Evolutionary conservation across 2,888 invertebrate species (phyloP).

Genomic region (Yponomeuta malinellus): DNA sequence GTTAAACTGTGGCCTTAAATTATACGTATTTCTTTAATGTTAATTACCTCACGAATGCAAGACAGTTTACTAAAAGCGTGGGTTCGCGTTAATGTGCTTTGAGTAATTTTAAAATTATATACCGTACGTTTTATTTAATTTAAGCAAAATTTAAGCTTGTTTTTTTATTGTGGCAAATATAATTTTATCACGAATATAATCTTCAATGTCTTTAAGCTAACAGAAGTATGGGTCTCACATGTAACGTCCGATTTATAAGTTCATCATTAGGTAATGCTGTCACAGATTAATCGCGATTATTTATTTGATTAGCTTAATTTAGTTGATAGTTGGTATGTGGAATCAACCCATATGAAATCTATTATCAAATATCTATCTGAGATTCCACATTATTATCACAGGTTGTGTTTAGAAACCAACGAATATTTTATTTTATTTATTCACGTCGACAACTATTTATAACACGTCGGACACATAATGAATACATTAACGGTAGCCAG

Average conservation of each 20-base stretch:
- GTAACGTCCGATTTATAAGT: too few species aligned
- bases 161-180: not conserved
- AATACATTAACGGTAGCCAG: slow-evolving; percentile 72
- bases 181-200: too few species aligned
- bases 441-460: slow-evolving; percentile 58
- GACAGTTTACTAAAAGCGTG: slow-evolving; percentile 34
- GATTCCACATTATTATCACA: slow-evolving; percentile 27
- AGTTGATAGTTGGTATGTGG: too few species aligned
- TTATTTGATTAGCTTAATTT: too few species aligned
- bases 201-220: too few species aligned
- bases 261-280: too few species aligned
- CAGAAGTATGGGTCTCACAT: too few species aligned
- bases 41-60: slow-evolving; percentile 32
- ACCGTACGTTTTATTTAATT: not conserved
- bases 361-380: slow-evolving; percentile 23
- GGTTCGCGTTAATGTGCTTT: slow-evolving; percentile 28
- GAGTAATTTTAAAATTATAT: slow-evolving; percentile 11
- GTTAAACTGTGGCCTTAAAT: slow-evolving; percentile 40
- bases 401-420: slow-evolving; percentile 19
- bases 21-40: slow-evolving; percentile 27
- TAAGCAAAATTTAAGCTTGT: not conserved
- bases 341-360: too few species aligned
- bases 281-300: too few species aligned
- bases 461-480: slow-evolving; percentile 66
- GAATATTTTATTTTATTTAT: slow-evolving; percentile 61